Percentiles rank a stretch among this genome's conserved stretches.
phyloP scores from a whole-genome alignment of 2,797 vertebrate genomes.

The Epinephelus coioides region DNA sequence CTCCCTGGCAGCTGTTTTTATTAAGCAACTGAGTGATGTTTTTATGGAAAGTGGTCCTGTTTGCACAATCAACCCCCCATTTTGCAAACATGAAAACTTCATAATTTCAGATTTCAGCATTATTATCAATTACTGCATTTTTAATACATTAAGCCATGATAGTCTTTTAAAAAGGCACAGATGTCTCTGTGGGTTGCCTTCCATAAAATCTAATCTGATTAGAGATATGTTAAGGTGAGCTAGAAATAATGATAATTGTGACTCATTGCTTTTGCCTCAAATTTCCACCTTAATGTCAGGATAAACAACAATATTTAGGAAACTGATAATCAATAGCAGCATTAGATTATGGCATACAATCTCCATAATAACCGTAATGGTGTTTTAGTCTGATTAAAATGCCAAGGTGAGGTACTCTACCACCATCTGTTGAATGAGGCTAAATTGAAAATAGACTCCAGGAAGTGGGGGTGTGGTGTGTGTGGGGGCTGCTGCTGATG shows the following conservation, averaged over 20 bases:
- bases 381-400: conserved; percentile 59
- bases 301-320: conserved; percentile 60
- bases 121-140: conserved; percentile 64
- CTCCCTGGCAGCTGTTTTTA: conserved; percentile 55
- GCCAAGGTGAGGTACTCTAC: conserved; percentile 57
- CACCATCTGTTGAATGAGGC: conserved; percentile 63
- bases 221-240: conserved; percentile 55
- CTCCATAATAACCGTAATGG: conserved; percentile 44
- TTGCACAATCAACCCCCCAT: conserved; percentile 25
- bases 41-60: conserved; percentile 43
- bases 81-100: conserved; percentile 39
- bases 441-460: conserved; percentile 54
- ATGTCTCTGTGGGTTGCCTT: conserved; percentile 55
- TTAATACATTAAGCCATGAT: conserved; percentile 54
- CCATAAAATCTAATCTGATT: conserved; percentile 67
- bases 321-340: conserved; percentile 62
- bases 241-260: conserved; percentile 57
- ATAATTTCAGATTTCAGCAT: conserved; percentile 47
- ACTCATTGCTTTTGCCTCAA: conserved; percentile 57
- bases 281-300: conserved; percentile 37
- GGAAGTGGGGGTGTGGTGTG: conserved; percentile 3
- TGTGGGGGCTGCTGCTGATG: conserved; percentile 41
- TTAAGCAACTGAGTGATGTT: conserved; percentile 39
- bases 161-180: conserved; percentile 63
- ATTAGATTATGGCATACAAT: conserved; percentile 36